A percentile compares a stretch with the other conserved stretches of the same genome.
Evolutionary conservation across 2,888 invertebrate species (phyloP).

Genomic region (Rugalucina vietnamica): DNA sequence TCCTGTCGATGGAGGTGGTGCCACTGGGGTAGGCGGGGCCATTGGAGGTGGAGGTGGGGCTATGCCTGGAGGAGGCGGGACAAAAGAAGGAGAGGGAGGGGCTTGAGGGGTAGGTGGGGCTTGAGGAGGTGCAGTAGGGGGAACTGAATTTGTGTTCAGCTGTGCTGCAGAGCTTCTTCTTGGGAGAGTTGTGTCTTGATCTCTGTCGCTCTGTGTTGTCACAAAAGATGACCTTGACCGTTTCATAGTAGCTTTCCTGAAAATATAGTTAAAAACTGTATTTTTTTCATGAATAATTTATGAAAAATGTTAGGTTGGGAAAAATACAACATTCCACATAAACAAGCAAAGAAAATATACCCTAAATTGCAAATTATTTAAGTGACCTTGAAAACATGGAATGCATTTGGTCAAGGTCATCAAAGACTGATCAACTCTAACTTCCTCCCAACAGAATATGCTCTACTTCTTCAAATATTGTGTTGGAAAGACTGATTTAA

Average conservation of each 20-base stretch:
- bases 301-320: no score
- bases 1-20: constrained; percentile 25
- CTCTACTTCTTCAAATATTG: no score
- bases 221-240: neutral
- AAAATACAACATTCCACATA: no score
- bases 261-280: no score
- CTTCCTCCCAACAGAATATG: no score
- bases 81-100: constrained; percentile 26
- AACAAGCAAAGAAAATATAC: no score
- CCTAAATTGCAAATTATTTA: no score
- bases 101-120: constrained; percentile 50
- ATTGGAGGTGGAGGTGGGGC: constrained; percentile 50
- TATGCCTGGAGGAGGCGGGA: constrained; percentile 55
- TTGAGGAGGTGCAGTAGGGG: constrained; percentile 31
- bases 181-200: neutral
- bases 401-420: no score
- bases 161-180: neutral
- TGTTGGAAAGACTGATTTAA: no score
- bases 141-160: neutral
- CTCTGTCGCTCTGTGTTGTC: neutral
- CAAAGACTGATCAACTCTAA: no score
- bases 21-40: constrained; percentile 26
- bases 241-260: constrained; percentile 22
- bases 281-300: no score
- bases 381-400: no score